These are phyloP conservation scores for Acholoe squamosa DNA, from an alignment of 2,888 invertebrate species.

Conservation along the genomic window DNA sequence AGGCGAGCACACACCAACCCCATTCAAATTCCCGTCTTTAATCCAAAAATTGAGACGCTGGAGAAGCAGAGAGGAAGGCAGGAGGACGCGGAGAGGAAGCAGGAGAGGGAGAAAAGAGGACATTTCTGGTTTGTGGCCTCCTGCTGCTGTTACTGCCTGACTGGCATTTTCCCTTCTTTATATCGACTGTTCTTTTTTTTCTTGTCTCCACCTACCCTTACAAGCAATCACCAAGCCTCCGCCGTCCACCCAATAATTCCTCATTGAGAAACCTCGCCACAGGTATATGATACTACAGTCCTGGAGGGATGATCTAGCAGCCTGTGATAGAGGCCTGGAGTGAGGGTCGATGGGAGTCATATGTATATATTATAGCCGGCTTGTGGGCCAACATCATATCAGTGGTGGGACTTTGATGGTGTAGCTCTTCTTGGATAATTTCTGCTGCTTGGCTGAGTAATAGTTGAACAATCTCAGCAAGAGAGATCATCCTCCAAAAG, in stretches of 20 bases:
- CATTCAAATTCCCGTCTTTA: conserved; percentile 33
- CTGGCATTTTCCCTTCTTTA: conserved; percentile 39
- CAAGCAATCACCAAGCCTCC: neutral
- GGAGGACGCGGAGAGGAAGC: conserved; percentile 22
- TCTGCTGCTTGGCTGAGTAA: too few species aligned
- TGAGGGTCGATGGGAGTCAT: neutral
- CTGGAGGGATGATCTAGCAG: too few species aligned
- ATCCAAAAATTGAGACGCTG: conserved; percentile 44
- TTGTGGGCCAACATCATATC: too few species aligned
- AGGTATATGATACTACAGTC: neutral
- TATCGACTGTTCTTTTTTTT: conserved; percentile 40
- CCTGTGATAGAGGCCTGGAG: too few species aligned
- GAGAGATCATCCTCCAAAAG: too few species aligned
- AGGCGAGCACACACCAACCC: conserved; percentile 48
- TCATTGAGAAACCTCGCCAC: neutral
- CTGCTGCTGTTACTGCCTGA: neutral
- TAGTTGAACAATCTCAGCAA: too few species aligned
- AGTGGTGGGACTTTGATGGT: too few species aligned
- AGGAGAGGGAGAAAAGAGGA: conserved; percentile 17
- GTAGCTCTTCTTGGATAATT: too few species aligned
- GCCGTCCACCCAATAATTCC: neutral
- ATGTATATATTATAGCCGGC: neutral
- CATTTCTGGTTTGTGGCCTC: neutral
- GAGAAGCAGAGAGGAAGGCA: neutral
- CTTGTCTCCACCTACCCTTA: conserved; percentile 10